Percentiles rank a stretch among this genome's conserved stretches.
Conservation (phyloP, 2,113 vertebrate genomes). For the Microcebus jonahi region DNA sequence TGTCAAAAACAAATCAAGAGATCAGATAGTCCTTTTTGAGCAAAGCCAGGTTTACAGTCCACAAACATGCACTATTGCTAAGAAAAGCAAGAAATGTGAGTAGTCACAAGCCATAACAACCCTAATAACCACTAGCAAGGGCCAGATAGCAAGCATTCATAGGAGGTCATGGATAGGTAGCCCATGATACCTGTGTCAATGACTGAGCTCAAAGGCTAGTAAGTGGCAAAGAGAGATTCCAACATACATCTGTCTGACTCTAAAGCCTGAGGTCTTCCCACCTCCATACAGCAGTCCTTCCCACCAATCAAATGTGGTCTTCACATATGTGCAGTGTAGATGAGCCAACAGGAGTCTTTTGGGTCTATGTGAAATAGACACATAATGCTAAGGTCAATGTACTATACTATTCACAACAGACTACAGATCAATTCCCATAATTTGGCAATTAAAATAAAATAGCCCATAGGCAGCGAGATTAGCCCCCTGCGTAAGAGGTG, state of each 20-base stretch:
- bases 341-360: neutral
- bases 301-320: neutral
- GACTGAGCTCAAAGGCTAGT: neutral
- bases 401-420: neutral
- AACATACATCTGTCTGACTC: neutral
- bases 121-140: neutral
- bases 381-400: neutral
- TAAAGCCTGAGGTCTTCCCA: neutral
- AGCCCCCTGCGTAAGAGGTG: neutral
- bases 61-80: neutral
- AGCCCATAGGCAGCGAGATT: neutral
- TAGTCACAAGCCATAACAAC: neutral
- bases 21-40: neutral
- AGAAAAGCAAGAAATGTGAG: constrained; percentile 9
- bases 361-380: neutral
- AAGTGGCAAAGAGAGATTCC: neutral
- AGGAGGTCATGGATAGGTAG: neutral
- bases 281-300: neutral
- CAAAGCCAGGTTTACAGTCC: neutral
- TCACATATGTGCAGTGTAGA: no score
- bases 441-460: neutral
- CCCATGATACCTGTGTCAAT: accelerated
- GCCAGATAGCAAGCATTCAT: neutral
- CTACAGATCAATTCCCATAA: neutral
- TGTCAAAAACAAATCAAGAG: constrained; percentile 24